phyloP scores from a whole-genome alignment of 2,113 vertebrate species.

The Gallinago media region DNA sequence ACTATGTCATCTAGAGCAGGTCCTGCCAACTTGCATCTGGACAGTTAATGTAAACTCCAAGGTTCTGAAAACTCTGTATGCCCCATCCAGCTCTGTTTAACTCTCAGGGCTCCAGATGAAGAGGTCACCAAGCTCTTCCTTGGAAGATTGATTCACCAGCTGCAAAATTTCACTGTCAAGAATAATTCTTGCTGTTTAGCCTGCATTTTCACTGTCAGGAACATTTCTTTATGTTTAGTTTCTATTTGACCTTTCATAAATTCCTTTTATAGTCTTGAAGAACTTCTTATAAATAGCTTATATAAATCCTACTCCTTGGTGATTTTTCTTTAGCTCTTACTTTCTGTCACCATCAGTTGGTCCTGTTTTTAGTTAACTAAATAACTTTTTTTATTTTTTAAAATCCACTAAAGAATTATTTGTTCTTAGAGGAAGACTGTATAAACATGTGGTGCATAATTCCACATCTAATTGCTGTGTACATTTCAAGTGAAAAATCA shows the following conservation, averaged over 20 bases:
- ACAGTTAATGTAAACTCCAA: background rate
- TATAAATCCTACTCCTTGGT: background rate
- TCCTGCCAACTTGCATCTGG: background rate
- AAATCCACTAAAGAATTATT: background rate
- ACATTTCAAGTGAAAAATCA: background rate
- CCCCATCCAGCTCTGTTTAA: background rate
- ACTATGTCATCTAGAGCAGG: background rate
- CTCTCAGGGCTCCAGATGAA: background rate
- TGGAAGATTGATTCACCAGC: background rate
- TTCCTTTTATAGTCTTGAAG: background rate
- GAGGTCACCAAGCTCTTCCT: background rate
- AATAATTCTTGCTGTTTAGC: background rate
- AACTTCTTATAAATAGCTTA: background rate
- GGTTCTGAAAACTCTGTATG: background rate
- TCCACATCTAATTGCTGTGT: background rate
- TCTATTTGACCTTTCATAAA: background rate
- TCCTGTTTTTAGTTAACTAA: background rate
- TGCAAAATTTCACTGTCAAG: background rate
- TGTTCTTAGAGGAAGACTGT: background rate
- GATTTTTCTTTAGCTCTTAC: background rate
- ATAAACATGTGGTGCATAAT: background rate
- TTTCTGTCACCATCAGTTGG: rapidly evolving
- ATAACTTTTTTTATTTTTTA: background rate
- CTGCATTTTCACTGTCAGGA: background rate
- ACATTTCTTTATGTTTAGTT: background rate